phyloP scores from a whole-genome alignment of 1,140 invertebrate genomes.

The Colletes latitarsis region DNA sequence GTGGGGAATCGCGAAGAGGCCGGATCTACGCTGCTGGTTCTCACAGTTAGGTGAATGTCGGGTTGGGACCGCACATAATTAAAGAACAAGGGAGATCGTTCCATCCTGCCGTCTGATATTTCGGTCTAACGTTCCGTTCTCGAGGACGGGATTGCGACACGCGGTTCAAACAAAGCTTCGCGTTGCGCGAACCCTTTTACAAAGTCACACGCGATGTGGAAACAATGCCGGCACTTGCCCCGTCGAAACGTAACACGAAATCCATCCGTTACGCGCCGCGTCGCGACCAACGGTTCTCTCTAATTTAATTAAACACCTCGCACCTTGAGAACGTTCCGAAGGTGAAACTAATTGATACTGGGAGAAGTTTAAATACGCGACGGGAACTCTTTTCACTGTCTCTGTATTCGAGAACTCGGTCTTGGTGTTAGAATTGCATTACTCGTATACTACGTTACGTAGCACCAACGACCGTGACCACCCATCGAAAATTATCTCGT shows the following conservation, averaged over 20 bases:
- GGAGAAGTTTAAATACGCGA: no score
- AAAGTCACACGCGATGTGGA: background rate
- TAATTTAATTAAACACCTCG: background rate
- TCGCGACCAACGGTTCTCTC: background rate
- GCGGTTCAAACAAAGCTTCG: slow-evolving; percentile 20
- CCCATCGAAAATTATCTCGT: no score
- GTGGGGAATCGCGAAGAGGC: slow-evolving; percentile 42
- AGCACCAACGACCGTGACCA: no score
- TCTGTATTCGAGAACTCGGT: no score
- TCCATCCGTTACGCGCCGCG: background rate
- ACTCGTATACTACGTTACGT: no score
- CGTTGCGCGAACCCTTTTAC: slow-evolving; percentile 12
- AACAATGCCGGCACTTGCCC: slow-evolving; percentile 24
- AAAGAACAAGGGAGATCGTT: slow-evolving; percentile 60
- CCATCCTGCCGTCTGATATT: slow-evolving; percentile 37
- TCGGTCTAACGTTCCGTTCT: slow-evolving; percentile 42
- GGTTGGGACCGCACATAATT: slow-evolving; percentile 58
- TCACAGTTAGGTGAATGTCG: slow-evolving; percentile 62
- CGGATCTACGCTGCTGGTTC: slow-evolving; percentile 67
- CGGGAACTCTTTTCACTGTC: no score
- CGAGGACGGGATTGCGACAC: slow-evolving; percentile 8
- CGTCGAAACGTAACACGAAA: background rate
- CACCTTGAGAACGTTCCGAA: no score
- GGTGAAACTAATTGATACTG: no score
- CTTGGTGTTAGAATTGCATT: no score